Evolutionary conservation across 2,113 vertebrate species (phyloP), one percentile per base, ranked within the genome.

Genomic region (Channa argus): DNA sequence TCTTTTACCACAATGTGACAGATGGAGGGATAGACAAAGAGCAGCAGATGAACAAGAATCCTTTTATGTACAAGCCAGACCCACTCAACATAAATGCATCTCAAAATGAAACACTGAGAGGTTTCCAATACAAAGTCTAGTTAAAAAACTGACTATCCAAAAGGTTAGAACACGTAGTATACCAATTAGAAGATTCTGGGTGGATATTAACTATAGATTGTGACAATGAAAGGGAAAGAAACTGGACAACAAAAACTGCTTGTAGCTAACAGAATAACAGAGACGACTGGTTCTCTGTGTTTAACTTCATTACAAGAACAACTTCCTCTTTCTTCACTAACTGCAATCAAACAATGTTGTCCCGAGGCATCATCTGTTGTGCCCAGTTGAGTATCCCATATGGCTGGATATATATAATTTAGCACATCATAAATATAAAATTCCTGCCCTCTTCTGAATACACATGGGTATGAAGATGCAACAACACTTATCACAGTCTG

Each of bases 381-480:
- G 75, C 89, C 78, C 70, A 74, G 85, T 83, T 50, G 75, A 81
- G 67, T 52, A 84, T 70, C 79, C 87, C 91, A 93, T 93, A 91
- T 91, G 91, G 82, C 63, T 69, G 3, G 39, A 65, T 80, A 92
- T 91, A 63, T 90, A 91, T 93, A 88, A 92, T 93, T 89, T 75
- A 93, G 74, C 41, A 64, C 69, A 80, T 90, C 84, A 92, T 93
- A 82, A 93, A 93, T 92, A 89, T 79, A 86, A 80, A 89, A 89
- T 91, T 47, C 24, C 50, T 74, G 39, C 60, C 76, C 69, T 79
- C 78, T 70, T 79, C 78, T 63, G 51, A 82, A 66, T 76, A 77
- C 61, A 59, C 63, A 74, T 74, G 51, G 66, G 36, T 37, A 53
- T n/a, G 60, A 67, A 66, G 56, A 66, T 80, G 62, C 74, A 60